These are phyloP conservation scores for Spilogale gracilis DNA, from an alignment of 2,113 vertebrate genomes.

Conservation along the genomic window DNA sequence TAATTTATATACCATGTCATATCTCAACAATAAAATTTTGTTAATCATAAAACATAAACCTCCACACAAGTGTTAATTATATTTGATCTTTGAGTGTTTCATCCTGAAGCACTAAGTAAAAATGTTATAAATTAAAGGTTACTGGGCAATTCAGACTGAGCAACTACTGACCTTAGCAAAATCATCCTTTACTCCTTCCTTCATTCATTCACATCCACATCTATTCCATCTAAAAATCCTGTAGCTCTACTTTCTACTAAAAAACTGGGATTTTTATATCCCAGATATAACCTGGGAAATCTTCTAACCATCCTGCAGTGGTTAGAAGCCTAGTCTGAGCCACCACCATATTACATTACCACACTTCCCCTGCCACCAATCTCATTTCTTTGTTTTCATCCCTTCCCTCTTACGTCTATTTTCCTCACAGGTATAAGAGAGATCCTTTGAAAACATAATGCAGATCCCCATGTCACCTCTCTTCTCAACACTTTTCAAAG, in stretches of 20 bases:
- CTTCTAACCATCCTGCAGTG: background rate
- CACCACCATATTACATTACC: background rate
- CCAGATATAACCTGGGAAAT: background rate
- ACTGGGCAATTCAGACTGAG: background rate
- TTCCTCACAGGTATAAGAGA: background rate
- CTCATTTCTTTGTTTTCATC: background rate
- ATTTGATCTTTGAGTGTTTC: background rate
- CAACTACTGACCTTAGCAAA: background rate
- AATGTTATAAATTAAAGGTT: constrained; percentile 44
- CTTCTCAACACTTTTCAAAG: background rate
- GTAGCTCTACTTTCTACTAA: background rate
- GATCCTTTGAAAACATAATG: background rate
- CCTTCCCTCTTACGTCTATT: background rate
- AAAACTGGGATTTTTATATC: too few species aligned
- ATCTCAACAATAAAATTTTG: background rate
- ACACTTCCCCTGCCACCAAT: background rate
- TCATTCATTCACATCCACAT: background rate
- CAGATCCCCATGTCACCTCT: background rate
- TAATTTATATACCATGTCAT: background rate
- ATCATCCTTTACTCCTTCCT: background rate
- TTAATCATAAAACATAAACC: background rate
- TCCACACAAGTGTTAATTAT: background rate
- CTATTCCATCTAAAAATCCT: background rate
- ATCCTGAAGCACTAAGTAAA: constrained; percentile 18
- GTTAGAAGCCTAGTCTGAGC: background rate